phyloP scores from a whole-genome alignment of 2,797 vertebrate species.

The Jordanella pulchra region DNA sequence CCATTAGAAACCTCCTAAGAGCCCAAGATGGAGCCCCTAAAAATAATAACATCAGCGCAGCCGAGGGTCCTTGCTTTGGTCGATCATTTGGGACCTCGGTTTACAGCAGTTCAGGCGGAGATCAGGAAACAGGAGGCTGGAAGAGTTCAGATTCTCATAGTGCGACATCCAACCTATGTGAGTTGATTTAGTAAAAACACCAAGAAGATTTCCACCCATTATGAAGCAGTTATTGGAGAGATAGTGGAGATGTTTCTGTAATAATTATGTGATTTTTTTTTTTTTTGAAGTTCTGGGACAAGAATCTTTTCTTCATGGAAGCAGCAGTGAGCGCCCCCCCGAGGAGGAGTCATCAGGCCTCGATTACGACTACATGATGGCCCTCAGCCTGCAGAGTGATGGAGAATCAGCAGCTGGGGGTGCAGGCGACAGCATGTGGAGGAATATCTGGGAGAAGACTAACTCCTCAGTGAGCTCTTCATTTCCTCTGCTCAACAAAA shows the following conservation, averaged over 20 bases:
- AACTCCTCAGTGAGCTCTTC: conserved; percentile 41
- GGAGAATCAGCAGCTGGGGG: conserved; percentile 73
- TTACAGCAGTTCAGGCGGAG: conserved; percentile 60
- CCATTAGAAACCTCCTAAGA: conserved; percentile 70
- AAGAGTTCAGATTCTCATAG: conserved; percentile 65
- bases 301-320: conserved; percentile 56
- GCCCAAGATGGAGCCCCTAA: conserved; percentile 75
- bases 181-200: conserved; percentile 43
- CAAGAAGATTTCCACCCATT: background rate
- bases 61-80: conserved; percentile 63
- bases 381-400: conserved; percentile 88
- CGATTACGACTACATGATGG: conserved; percentile 91
- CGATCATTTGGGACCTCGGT: conserved; percentile 64
- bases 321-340: conserved; percentile 42
- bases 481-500: conserved; percentile 64
- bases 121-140: conserved; percentile 55
- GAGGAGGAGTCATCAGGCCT: conserved; percentile 82
- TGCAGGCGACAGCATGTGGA: conserved; percentile 70
- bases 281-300: conserved; percentile 68
- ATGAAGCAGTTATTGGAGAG: background rate
- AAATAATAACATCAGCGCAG: conserved; percentile 64
- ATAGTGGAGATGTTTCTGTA: background rate
- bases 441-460: conserved; percentile 76
- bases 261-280: background rate
- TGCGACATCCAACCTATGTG: conserved; percentile 75